Percentiles rank a stretch among this genome's conserved stretches.
These are phyloP conservation scores for Blomia tropicalis DNA, from an alignment of 2,888 invertebrate species.

Conservation along the genomic window DNA sequence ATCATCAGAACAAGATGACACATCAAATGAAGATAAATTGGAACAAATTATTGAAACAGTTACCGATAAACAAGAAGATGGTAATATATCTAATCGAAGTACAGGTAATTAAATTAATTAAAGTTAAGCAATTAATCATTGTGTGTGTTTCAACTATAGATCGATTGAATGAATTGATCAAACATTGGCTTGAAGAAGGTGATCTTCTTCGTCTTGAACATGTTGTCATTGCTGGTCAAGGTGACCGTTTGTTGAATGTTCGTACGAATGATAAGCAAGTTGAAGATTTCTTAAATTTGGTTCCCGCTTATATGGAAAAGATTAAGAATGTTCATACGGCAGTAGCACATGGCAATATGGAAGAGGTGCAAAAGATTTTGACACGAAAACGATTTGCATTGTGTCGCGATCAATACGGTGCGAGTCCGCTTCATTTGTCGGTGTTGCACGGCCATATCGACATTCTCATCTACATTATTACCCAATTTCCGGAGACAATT, in stretches of 20 bases:
- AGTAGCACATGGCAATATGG: slow-evolving; percentile 52
- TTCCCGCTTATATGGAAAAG: slow-evolving; percentile 32
- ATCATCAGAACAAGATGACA: neutral
- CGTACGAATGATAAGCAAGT: slow-evolving; percentile 67
- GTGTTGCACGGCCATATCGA: slow-evolving; percentile 61
- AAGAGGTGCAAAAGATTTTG: slow-evolving; percentile 45
- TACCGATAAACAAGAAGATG: neutral
- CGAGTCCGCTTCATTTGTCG: slow-evolving; percentile 76
- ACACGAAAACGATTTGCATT: slow-evolving; percentile 36
- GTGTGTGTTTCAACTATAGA: slow-evolving; percentile 25
- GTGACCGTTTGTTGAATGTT: slow-evolving; percentile 49
- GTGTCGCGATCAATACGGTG: slow-evolving; percentile 59
- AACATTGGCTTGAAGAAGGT: slow-evolving; percentile 31
- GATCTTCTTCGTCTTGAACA: slow-evolving; percentile 32
- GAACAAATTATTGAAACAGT: slow-evolving; percentile 6
- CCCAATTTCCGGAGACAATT: slow-evolving; percentile 70
- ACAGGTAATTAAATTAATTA: too few species aligned
- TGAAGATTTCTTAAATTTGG: slow-evolving; percentile 39
- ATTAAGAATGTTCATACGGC: slow-evolving; percentile 64
- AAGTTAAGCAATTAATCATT: too few species aligned
- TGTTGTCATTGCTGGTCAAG: slow-evolving; percentile 32
- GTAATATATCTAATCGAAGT: neutral
- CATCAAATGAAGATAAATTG: neutral
- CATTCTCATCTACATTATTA: slow-evolving; percentile 52
- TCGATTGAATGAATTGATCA: slow-evolving; percentile 30